Evolutionary conservation across 2,888 invertebrate species (phyloP), one percentile per base, ranked within the genome.

Genomic region (Pelosia muscerda): DNA sequence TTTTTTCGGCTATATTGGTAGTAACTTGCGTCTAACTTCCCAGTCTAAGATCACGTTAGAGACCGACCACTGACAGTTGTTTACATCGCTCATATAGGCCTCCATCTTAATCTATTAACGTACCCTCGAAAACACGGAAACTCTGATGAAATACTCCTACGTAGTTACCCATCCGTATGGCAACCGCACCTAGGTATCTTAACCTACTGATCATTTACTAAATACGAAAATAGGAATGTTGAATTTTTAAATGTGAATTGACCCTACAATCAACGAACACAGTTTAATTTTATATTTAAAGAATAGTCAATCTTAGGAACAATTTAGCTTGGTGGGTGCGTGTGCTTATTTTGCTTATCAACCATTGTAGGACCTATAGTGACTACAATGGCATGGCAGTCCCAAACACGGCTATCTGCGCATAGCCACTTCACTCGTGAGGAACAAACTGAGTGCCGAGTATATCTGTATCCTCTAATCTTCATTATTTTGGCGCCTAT

Each of bases 381-480:
- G 75, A 93, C 92, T 22, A 93, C 89, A 25, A 92, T 89, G 3
- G 92, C 92, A 66, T 91, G 92, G 73, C 94, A 94, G 71, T 90
- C 87, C 73, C 82, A 85, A 60, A 86, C 84, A 2, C 92, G 77
- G 74, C 91, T 93, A 76, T 93, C 93, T 0, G 91, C 88, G 66
- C 94, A 94, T 2, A 94, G 76, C 94, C 94, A 94, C 73, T 91
- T 90, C 1, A 94, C 94, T 63, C 92, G 84, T 19, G 93, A 92
- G 2, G 93, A 93, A 81, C 94, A 94, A 42, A 94, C 94, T 0
- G 94, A 94, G 71, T 93, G 94, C 0, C 93, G 79, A 0, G 93
- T 92, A 77, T 94, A 93, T 85, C 90, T 88, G 81, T 92, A 92
- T 0, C 94, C 94, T 0, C 89, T 86, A 9, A 93, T 86, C 77